phyloP scores from a whole-genome alignment of 2,113 vertebrate genomes.

The Ahaetulla prasina region DNA sequence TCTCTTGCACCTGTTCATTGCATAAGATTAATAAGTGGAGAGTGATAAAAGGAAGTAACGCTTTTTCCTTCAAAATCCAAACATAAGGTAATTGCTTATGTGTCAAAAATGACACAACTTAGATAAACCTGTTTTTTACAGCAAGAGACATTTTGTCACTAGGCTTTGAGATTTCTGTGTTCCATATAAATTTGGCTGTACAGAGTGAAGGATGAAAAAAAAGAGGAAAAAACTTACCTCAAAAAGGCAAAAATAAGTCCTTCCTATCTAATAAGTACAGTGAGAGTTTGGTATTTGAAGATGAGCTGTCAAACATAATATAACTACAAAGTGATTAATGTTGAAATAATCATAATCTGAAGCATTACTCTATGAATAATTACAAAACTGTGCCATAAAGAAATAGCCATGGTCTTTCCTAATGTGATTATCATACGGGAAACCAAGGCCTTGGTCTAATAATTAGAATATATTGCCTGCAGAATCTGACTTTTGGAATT shows the following conservation, averaged over 20 bases:
- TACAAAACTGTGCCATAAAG: background rate
- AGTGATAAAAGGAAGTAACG: background rate
- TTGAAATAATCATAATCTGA: conserved; percentile 8
- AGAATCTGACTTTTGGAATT: conserved; percentile 9
- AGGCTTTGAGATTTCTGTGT: background rate
- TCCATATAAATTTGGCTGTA: conserved; percentile 1
- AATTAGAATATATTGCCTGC: background rate
- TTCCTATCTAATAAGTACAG: background rate
- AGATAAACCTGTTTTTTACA: conserved; percentile 6
- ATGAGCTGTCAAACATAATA: conserved; percentile 13
- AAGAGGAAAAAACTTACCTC: background rate
- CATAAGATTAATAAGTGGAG: background rate
- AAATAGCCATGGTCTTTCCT: conserved; percentile 10
- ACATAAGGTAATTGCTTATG: background rate
- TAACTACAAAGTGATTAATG: conserved; percentile 17
- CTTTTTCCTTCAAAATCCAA: conserved; percentile 10
- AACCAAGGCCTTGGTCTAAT: background rate
- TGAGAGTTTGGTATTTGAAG: background rate
- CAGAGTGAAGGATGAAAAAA: background rate
- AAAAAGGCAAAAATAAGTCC: conserved; percentile 15
- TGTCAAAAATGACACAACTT: conserved; percentile 13
- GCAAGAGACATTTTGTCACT: background rate
- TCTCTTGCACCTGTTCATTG: background rate
- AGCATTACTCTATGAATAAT: background rate
- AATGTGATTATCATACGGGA: background rate